phyloP scores from a whole-genome alignment of 2,797 vertebrate species.

The Crypturellus tataupa region DNA sequence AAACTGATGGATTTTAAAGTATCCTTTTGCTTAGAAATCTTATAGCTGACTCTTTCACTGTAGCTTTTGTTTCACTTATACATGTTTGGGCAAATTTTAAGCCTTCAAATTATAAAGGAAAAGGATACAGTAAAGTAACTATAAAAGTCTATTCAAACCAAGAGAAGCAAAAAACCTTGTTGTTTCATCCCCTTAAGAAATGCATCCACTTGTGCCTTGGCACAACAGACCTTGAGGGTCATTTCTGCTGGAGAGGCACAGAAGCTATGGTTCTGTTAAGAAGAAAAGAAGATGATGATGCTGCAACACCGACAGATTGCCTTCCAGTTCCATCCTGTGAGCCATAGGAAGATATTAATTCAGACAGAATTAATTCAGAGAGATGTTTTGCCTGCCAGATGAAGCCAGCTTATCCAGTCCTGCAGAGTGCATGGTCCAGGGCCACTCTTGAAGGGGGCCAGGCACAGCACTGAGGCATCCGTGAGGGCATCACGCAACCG shows the following conservation, averaged over 20 bases:
- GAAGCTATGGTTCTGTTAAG: neutral
- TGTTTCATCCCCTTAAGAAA: neutral
- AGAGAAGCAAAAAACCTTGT: neutral
- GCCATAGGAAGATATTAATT: neutral
- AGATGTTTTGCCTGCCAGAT: neutral
- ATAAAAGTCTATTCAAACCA: neutral
- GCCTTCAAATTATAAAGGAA: conserved; percentile 3
- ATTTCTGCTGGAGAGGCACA: neutral
- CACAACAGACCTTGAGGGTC: neutral
- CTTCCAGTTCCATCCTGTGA: neutral
- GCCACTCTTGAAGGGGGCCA: neutral
- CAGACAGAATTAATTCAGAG: neutral
- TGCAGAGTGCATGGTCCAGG: neutral
- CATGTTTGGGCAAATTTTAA: neutral
- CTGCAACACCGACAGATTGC: neutral
- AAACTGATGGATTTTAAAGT: neutral
- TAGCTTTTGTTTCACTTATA: neutral
- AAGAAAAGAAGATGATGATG: neutral
- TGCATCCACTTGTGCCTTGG: neutral
- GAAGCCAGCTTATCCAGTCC: neutral
- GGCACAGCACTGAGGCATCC: fast-evolving
- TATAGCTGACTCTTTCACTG: neutral
- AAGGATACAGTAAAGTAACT: neutral
- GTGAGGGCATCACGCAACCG: neutral
- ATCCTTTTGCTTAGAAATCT: neutral